A percentile compares a stretch with the other conserved stretches of the same genome.
Evolutionary conservation across 2,888 invertebrate genomes (phyloP).

Genomic region (Stegana nigrithorax): DNA sequence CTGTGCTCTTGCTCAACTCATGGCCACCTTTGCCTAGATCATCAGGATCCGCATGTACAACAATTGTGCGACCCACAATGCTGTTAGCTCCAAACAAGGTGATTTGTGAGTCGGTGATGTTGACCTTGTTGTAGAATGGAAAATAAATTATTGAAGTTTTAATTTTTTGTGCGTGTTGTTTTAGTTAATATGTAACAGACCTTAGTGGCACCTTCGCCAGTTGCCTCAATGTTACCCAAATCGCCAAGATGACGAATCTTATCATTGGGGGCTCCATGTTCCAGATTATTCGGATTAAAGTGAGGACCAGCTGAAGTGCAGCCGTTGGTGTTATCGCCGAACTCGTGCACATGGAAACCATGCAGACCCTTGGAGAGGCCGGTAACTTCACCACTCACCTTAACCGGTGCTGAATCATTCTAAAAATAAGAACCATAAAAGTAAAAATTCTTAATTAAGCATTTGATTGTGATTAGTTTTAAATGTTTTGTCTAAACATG

Average conservation of each 20-base stretch:
- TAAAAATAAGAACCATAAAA: constrained; percentile 37
- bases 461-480: too few species aligned
- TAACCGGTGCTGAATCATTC: constrained; percentile 76
- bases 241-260: constrained; percentile 87
- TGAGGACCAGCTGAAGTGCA: constrained; percentile 96
- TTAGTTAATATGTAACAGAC: too few species aligned
- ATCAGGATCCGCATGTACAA: constrained; percentile 93
- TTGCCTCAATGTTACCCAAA: constrained; percentile 85
- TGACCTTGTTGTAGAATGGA: too few species aligned
- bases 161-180: background rate
- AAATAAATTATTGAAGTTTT: background rate
- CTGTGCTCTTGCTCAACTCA: constrained; percentile 91
- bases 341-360: constrained; percentile 93
- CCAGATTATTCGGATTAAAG: constrained; percentile 85
- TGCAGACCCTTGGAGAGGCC: constrained; percentile 81
- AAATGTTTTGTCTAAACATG: background rate
- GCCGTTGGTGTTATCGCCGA: constrained; percentile 95
- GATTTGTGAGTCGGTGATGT: constrained; percentile 74
- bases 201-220: constrained; percentile 76
- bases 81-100: constrained; percentile 78
- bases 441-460: too few species aligned
- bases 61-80: constrained; percentile 86
- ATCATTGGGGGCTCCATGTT: constrained; percentile 86
- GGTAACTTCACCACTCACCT: constrained; percentile 83
- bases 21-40: constrained; percentile 94